Evolutionary conservation across 2,888 invertebrate genomes (phyloP).

Genomic region (Agrotis puta): DNA sequence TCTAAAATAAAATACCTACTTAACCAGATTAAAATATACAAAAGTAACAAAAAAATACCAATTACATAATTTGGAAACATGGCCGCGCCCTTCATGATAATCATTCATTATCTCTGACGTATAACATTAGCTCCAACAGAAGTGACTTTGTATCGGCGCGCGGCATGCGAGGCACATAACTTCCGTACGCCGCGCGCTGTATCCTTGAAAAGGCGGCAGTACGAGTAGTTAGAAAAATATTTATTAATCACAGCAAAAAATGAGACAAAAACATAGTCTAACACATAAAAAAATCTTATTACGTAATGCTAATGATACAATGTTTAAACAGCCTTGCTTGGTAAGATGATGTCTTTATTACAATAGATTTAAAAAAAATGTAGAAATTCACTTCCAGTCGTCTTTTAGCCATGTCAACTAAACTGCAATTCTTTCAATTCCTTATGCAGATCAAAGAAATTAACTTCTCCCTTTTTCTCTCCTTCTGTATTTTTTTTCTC

Average conservation of each 20-base stretch:
- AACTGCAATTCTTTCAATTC: not conserved
- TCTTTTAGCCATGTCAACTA: not conserved
- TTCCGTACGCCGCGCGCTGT: not conserved
- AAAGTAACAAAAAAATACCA: not conserved
- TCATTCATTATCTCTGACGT: not conserved
- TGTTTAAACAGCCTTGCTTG: not conserved
- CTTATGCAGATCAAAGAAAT: constrained; percentile 6
- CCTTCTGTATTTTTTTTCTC: not conserved
- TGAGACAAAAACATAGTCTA: not conserved
- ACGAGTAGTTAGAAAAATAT: no score
- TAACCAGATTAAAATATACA: not conserved
- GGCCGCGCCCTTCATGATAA: not conserved
- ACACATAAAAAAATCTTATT: not conserved
- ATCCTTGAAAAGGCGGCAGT: not conserved
- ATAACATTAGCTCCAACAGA: not conserved
- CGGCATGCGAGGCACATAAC: not conserved
- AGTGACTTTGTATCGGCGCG: not conserved
- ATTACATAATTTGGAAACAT: no score
- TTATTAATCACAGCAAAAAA: not conserved
- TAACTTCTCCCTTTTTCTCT: not conserved
- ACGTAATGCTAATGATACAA: no score
- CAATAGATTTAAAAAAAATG: not conserved
- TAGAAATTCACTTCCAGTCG: not conserved
- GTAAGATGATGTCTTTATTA: not conserved
- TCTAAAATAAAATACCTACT: not conserved